Base-by-base conservation (phyloP, 2,113 vertebrate species). In the Labeo catla region DNA sequence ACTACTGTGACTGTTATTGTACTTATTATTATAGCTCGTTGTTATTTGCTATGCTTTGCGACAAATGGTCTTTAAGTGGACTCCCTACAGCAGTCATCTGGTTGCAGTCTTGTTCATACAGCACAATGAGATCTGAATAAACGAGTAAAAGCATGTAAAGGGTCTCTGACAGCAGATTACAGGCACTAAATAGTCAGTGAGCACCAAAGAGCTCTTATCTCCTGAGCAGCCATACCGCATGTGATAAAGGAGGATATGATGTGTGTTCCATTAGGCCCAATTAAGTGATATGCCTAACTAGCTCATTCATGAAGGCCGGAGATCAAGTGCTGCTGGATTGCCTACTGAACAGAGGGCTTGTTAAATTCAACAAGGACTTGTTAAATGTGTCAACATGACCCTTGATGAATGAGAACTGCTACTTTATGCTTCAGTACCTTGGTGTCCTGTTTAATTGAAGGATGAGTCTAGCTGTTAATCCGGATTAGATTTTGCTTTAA, bases 221-320 rank as follows among this genome's bases (percentile, higher is more conserved):
- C 12, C 36, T 21, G 36, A 70, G 52, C 77, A 84, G 89, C 73
- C 76, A 83, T 43, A 57, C 86, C 72, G 76, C 81, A 61, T 88
- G 68, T 87, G 89, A 90, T 89, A 87, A 88, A 87, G 77, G 73
- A 80, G 87, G 88, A 87, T 90, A 88, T 88, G 77, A 89, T 76
- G 76, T 59, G 66, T 77, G 65, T 89, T 89, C 87, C 87, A 91
- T 90, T 91, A 87, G 81, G 80, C 50, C 54, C 83, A 87, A 89
- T 90, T 86, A 91, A 91, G 87, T 85, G 85, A 87, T 84, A 85
- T 70, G 78, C 63, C 84, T 88, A 86, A 88, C 83, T 80, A 88
- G 77, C 52, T 84, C 78, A 84, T 74, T 84, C 57, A 82, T 79
- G 70, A 79, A 79, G 83, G 86, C 77, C 86, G 65, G 45, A 87